Evolutionary conservation across 2,113 vertebrate species (phyloP), one percentile per base, ranked within the genome.

Genomic region (Cyanistes caeruleus): DNA sequence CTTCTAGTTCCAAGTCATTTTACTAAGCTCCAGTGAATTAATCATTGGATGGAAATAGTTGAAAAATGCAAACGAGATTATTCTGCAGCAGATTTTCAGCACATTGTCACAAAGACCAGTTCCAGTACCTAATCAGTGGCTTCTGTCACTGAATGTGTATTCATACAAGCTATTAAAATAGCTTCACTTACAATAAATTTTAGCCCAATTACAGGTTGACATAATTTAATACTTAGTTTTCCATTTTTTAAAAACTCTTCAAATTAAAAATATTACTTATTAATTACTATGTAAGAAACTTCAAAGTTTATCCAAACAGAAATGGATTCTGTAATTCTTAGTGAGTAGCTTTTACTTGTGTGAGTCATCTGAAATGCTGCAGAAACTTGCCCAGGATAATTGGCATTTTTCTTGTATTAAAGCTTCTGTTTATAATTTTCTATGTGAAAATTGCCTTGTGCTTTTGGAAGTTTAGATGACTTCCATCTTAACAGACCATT

Each of bases 341-440:
- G 11, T 73, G 62, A 79, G 43, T 67, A 62, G 53, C 41, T 84
- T 41, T 74, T 53, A 15, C 48, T 81, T 74, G 51, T n/a, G 2
- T 88, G 92, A 96, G 72, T 95, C 88, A 90, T 91, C 90, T 73
- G 58, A 93, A 91, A 85, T 76, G 81, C 37, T 78, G 88, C 51
- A 80, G 79, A 55, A 93, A 97, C 92, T 86, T 93, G 77, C 72
- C 94, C 17, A 4, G 87, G 43, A 21, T 81, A 88, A 84, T 80
- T 91, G 74, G 22, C 11, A 28, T 89, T 91, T 92, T 95, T 91
- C 64, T 78, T 87, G 24, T 62, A 75, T 91, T 87, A 67, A 95
- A 94, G 16, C 51, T 63, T 72, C 65, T 82, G 79, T 87, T 84
- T 59, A 43, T 78, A 62, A 67, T 52, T 86, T 92, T 49, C 21